Evolutionary conservation across 2,113 vertebrate genomes (phyloP).

Genomic region (Clarias macrocephalus): DNA sequence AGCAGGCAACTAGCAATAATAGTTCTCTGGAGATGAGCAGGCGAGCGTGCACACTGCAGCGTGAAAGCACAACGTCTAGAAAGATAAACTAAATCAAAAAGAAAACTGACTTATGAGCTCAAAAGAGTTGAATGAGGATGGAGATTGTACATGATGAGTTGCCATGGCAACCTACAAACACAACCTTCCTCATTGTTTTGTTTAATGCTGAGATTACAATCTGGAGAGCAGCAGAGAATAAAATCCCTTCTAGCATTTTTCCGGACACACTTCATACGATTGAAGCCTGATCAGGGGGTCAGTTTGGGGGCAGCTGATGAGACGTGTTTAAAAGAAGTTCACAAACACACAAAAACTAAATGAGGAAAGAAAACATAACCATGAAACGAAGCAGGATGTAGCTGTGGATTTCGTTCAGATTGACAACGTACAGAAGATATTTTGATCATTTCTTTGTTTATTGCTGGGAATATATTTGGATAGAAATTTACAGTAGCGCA

Average conservation of each 20-base stretch:
- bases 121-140: neutral
- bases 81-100: neutral
- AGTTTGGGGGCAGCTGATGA: neutral
- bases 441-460: neutral
- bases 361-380: neutral
- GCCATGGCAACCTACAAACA: neutral
- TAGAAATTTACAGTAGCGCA: neutral
- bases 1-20: neutral
- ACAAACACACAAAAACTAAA: neutral
- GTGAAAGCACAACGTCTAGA: neutral
- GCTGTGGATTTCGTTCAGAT: neutral
- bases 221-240: neutral
- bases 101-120: neutral
- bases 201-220: neutral
- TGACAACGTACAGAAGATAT: neutral
- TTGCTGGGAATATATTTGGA: neutral
- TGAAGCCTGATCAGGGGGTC: neutral
- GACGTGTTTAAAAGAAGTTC: neutral
- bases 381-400: neutral
- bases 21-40: neutral
- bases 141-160: neutral
- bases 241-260: neutral
- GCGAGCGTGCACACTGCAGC: neutral
- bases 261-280: neutral
- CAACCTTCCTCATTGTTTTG: neutral